Evolutionary conservation across 2,113 vertebrate species (phyloP).

Genomic region (Cnemophilus loriae): DNA sequence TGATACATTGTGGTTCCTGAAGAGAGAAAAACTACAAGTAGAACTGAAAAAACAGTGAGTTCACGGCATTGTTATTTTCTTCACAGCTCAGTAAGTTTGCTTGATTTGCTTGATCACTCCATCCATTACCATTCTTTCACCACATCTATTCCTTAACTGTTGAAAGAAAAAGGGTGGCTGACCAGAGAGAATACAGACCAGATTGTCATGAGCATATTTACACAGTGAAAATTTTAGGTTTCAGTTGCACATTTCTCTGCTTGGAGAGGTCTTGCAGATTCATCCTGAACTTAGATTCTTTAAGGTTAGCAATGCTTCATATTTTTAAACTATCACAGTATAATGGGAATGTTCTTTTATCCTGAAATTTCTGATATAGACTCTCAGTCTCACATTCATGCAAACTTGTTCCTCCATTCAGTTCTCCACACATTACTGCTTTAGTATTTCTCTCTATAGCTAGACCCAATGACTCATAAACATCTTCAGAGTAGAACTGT

Average conservation of each 20-base stretch:
- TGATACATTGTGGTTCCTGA: not conserved
- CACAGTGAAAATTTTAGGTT: not conserved
- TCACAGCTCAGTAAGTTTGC: not conserved
- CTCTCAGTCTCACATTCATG: not conserved
- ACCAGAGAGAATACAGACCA: not conserved
- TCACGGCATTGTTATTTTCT: not conserved
- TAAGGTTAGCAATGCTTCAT: not conserved
- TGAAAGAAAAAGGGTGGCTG: not conserved
- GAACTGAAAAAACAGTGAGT: not conserved
- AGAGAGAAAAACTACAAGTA: not conserved
- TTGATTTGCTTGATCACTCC: not conserved
- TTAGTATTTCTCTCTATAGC: not conserved
- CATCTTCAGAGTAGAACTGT: not conserved
- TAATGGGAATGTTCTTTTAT: not conserved
- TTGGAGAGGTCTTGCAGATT: not conserved
- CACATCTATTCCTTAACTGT: not conserved
- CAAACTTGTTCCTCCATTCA: rapidly evolving
- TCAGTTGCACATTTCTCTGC: not conserved
- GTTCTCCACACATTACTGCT: not conserved
- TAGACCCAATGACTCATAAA: not conserved
- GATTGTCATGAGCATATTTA: not conserved
- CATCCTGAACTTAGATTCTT: not conserved
- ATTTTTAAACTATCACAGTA: not conserved
- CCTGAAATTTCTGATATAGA: not conserved
- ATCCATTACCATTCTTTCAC: not conserved